Evolutionary conservation across 2,113 vertebrate genomes (phyloP).

Genomic region (Aptenodytes forsteri): DNA sequence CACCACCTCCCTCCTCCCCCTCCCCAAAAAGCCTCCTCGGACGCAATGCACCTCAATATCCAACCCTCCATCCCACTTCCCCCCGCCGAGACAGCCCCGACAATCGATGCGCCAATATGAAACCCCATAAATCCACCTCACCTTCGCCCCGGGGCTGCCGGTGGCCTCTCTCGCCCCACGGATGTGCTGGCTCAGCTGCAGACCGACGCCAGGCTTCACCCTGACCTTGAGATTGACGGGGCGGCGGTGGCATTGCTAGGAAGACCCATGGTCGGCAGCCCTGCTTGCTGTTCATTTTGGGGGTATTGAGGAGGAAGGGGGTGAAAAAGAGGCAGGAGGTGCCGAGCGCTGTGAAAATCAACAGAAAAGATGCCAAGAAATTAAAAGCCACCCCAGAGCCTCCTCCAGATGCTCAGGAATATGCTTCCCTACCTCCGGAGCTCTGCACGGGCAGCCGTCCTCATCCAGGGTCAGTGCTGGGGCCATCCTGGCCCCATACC

Average conservation of each 20-base stretch:
- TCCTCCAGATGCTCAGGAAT: not conserved
- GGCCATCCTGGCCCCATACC: not conserved
- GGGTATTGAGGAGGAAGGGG: not conserved
- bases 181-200: not conserved
- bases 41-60: not conserved
- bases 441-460: not conserved
- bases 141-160: not conserved
- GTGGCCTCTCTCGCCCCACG: fast-evolving
- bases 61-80: not conserved
- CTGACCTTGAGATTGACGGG: not conserved
- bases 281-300: fast-evolving
- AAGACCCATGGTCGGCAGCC: fast-evolving
- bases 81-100: not conserved
- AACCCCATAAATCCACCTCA: not conserved
- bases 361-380: not conserved
- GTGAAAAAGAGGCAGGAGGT: not conserved
- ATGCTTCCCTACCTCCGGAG: not conserved
- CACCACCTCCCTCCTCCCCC: not conserved
- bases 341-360: not conserved
- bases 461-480: not conserved
- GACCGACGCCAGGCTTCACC: not conserved
- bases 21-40: not conserved
- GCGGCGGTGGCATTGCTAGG: not conserved
- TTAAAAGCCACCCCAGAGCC: not conserved
- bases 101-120: not conserved